A percentile compares a stretch with the other conserved stretches of the same genome.
phyloP scores from a whole-genome alignment of 2,888 invertebrate species.

The Alsophila aescularia region DNA sequence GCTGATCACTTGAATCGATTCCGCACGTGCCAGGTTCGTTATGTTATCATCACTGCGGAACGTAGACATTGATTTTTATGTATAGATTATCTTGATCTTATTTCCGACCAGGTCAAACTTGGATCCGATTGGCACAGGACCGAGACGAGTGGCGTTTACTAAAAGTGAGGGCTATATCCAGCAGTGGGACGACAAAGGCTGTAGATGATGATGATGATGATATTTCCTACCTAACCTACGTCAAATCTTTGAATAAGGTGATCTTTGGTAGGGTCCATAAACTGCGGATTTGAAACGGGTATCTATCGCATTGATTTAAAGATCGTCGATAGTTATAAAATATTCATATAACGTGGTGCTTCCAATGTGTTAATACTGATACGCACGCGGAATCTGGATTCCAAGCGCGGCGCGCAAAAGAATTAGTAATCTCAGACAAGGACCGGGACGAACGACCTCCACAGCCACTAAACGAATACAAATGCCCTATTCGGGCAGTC shows the following conservation, averaged over 20 bases:
- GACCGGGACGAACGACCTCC: conserved; percentile 83
- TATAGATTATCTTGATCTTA: background rate
- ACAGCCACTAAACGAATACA: conserved; percentile 72
- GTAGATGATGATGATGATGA: too few relatives aligned
- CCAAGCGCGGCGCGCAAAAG: conserved; percentile 65
- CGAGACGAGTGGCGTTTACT: too few relatives aligned
- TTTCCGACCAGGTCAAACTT: too few relatives aligned
- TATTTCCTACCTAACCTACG: too few relatives aligned
- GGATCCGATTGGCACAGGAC: too few relatives aligned
- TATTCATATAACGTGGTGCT: conserved; percentile 58
- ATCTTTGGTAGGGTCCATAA: background rate
- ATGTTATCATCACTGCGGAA: conserved; percentile 1
- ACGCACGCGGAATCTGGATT: conserved; percentile 70
- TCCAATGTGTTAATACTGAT: conserved; percentile 73
- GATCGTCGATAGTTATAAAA: conserved; percentile 38
- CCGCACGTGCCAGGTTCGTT: conserved; percentile 16
- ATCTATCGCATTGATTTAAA: conserved; percentile 12
- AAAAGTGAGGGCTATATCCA: too few relatives aligned
- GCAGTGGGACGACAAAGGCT: too few relatives aligned
- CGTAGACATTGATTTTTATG: background rate
- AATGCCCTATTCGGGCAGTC: conserved; percentile 63
- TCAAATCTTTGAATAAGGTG: background rate
- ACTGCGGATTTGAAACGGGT: background rate
- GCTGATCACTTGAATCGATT: conserved; percentile 46
- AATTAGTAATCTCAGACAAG: conserved; percentile 67